Base-by-base conservation (phyloP, 2,797 vertebrate genomes). In the Myotis planiceps region DNA sequence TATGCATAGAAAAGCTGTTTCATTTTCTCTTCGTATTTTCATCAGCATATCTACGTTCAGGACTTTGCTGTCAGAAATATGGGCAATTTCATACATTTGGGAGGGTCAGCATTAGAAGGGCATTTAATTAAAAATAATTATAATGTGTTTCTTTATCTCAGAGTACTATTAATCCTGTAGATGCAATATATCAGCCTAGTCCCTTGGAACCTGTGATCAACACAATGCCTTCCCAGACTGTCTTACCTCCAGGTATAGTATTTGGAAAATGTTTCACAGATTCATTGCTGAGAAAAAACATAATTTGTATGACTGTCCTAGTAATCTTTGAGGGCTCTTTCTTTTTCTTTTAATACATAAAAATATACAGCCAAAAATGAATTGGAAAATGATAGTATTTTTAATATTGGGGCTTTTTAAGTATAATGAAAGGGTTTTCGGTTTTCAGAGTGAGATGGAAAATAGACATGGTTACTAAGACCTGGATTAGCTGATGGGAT, bases 141-240 rank as follows among this genome's bases (percentile, higher is more conserved):
- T 97, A 80, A 14, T 98, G 69, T 92, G 84, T 97, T 96, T 97
- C 81, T 96, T 97, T 97, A 63, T 94, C 97, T 90, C 97, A 99
- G 99, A 99, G 99, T 98, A 99, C 99, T 98, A 99, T 99, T 97
- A 99, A 99, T 98, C 99, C 99, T 9, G 99, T 99, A 98, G 99
- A 99, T 99, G 99, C 99, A 94, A 99, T 99, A 83, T 99, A 99
- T 97, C 99, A 99, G 97, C 99, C 99, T 96, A 98, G 97, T 95
- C 98, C 99, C 97, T 98, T 99, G 99, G 99, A 99, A 95, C 98
- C 98, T 16, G 99, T 99, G 98, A 98, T 99, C 98, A 98, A 98
- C 99, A 98, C 99, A 18, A 99, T 99, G 99, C 99, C 99, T 98
- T 99, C 99, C 92, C 99, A 99, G 98, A 99, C 99, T 34, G 99